Conservation (phyloP, 2,797 vertebrate genomes). For the Gouania willdenowi region DNA sequence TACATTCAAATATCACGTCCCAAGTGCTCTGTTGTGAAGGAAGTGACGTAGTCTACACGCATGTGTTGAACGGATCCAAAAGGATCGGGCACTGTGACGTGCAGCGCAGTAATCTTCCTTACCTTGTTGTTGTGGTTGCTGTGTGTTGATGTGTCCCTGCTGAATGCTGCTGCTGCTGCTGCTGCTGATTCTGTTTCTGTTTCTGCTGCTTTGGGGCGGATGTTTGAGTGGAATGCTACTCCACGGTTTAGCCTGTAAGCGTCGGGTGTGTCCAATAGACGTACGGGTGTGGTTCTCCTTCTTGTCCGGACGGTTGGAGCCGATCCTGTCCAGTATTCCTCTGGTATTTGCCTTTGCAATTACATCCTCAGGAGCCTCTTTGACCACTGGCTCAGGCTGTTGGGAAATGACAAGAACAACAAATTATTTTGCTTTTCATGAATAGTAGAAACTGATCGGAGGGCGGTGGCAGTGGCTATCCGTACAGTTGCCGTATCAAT, state of each 20-base stretch:
- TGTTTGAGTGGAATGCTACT: slow-evolving; percentile 21
- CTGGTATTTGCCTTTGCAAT: slow-evolving; percentile 76
- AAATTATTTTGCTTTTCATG: too few species aligned
- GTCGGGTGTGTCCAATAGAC: too few species aligned
- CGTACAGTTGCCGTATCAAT: too few species aligned
- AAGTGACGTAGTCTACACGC: too few species aligned
- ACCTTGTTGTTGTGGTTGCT: slow-evolving; percentile 36
- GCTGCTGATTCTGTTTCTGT: slow-evolving; percentile 16
- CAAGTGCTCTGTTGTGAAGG: too few species aligned
- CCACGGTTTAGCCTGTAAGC: slow-evolving; percentile 21
- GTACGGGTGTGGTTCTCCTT: slow-evolving; percentile 46
- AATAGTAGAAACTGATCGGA: too few species aligned
- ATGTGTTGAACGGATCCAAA: too few species aligned
- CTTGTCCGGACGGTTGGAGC: slow-evolving; percentile 52
- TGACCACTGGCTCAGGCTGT: slow-evolving; percentile 67
- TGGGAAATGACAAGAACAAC: slow-evolving; percentile 16
- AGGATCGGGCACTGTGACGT: too few species aligned
- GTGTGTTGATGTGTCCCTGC: slow-evolving; percentile 1
- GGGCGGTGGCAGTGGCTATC: too few species aligned
- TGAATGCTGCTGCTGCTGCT: slow-evolving; percentile 3
- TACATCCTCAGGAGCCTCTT: slow-evolving; percentile 64
- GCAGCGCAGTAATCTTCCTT: not conserved
- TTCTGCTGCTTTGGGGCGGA: slow-evolving; percentile 27
- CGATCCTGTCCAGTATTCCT: slow-evolving; percentile 70
- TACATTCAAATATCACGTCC: too few species aligned